Conservation (phyloP, 1,140 invertebrate species). For the Cylas formicarius region DNA sequence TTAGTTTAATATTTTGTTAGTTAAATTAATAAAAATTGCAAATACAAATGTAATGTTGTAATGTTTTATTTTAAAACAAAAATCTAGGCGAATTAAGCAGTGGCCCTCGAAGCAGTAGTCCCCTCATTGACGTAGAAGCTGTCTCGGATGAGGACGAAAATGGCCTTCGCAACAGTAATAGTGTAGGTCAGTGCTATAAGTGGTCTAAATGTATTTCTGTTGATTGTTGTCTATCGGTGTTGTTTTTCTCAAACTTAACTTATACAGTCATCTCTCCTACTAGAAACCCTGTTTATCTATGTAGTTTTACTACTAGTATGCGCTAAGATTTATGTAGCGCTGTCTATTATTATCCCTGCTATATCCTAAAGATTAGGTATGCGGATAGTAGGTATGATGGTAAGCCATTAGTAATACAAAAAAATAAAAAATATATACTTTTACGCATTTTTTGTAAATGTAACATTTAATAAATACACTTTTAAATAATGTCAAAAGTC, state of each 20-base stretch:
- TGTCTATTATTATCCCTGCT: no score
- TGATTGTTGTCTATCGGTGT: conserved; percentile 40
- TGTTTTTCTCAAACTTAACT: conserved; percentile 33
- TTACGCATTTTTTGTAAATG: no score
- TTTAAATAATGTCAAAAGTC: no score
- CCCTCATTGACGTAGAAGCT: conserved; percentile 68
- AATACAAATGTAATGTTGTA: conserved; percentile 3
- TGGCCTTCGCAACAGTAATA: conserved; percentile 44
- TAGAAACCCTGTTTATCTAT: no score
- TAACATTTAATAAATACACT: no score
- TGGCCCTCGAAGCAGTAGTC: conserved; percentile 54
- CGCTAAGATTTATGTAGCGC: no score
- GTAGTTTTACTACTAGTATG: no score
- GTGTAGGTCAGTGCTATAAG: conserved; percentile 53
- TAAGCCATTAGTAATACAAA: no score
- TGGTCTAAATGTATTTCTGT: conserved; percentile 32
- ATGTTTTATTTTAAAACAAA: conserved; percentile 21
- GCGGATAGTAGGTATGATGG: no score
- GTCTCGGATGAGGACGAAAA: conserved; percentile 59
- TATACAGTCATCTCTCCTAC: no score
- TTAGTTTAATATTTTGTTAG: background rate
- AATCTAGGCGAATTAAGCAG: conserved; percentile 58
- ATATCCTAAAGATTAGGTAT: no score
- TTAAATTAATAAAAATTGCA: conserved; percentile 1
- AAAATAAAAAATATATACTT: no score